Conservation (phyloP, 2,888 invertebrate genomes). For the Anoncus sp. region DNA sequence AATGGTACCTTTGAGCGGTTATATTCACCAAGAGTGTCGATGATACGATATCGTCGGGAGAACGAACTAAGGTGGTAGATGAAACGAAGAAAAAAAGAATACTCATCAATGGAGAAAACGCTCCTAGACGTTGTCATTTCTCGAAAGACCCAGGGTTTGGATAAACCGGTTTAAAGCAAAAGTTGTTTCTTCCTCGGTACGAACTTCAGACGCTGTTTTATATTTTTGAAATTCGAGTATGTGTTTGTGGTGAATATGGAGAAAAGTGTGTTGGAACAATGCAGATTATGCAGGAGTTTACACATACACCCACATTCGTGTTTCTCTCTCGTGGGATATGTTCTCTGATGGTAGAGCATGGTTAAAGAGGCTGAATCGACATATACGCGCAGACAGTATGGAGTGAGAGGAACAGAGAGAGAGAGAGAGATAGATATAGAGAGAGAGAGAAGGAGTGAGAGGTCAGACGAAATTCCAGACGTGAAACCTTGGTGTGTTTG, state of each 20-base stretch:
- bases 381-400: background rate
- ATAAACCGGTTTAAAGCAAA: constrained; percentile 39
- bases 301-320: background rate
- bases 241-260: constrained; percentile 18
- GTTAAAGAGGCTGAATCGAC: constrained; percentile 16
- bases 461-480: constrained; percentile 48
- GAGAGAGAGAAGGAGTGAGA: constrained; percentile 7
- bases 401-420: background rate
- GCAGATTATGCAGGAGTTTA: constrained; percentile 34
- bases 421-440: constrained; percentile 2
- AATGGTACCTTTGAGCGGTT: constrained; percentile 6
- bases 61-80: background rate
- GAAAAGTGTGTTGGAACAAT: constrained; percentile 32
- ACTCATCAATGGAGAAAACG: constrained; percentile 21
- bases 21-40: constrained; percentile 31
- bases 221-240: constrained; percentile 8
- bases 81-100: constrained; percentile 11
- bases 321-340: background rate
- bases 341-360: background rate
- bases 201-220: constrained; percentile 29
- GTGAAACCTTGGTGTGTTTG: constrained; percentile 25
- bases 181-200: constrained; percentile 20
- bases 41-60: constrained; percentile 19
- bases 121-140: background rate
- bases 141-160: constrained; percentile 5